phyloP scores from a whole-genome alignment of 1,140 invertebrate genomes.

The Magallana ariakensis region DNA sequence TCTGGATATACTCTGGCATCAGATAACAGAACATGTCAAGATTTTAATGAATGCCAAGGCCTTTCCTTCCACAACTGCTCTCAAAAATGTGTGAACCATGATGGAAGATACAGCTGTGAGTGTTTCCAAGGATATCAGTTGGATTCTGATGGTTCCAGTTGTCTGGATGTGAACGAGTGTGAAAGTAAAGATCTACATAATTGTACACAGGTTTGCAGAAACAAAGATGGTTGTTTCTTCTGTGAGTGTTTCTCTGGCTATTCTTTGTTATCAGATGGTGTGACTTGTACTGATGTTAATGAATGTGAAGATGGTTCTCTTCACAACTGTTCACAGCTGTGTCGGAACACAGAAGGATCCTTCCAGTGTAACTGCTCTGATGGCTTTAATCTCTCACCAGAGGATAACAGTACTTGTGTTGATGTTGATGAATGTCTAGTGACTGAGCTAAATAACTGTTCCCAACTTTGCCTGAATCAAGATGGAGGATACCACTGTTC shows the following conservation, averaged over 20 bases:
- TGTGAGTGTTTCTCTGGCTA: neutral
- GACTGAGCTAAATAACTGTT: neutral
- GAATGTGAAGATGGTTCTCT: neutral
- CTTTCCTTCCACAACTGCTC: neutral
- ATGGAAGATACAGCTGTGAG: neutral
- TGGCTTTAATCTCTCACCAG: neutral
- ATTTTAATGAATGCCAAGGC: neutral
- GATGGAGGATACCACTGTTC: neutral
- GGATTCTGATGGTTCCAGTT: neutral
- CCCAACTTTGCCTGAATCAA: neutral
- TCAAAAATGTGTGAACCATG: neutral
- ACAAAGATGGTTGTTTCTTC: neutral
- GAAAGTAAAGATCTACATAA: neutral
- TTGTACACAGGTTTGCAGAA: neutral
- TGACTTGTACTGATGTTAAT: constrained; percentile 16
- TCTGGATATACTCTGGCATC: neutral
- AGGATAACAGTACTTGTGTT: neutral
- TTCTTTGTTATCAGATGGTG: neutral
- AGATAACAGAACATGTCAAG: neutral
- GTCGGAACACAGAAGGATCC: neutral
- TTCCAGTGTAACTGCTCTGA: neutral
- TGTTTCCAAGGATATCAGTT: neutral
- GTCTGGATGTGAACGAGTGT: neutral
- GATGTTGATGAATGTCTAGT: neutral
- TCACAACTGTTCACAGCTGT: neutral